These are phyloP conservation scores for Merops nubicus DNA, from an alignment of 2,113 vertebrate species.

Conservation along the genomic window DNA sequence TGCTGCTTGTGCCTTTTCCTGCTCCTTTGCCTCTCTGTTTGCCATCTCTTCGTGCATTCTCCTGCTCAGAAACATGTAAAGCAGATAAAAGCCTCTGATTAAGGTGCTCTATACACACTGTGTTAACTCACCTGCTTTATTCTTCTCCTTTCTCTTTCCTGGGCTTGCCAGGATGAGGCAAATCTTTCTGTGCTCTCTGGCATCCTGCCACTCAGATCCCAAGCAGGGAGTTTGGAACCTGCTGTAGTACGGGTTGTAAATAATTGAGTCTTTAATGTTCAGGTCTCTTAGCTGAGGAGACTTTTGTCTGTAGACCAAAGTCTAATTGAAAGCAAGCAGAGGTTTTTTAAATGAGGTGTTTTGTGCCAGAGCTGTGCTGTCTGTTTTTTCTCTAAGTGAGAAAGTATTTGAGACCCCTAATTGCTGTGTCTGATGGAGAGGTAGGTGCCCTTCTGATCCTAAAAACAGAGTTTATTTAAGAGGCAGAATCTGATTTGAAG, in stretches of 20 bases:
- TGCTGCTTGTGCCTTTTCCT: neutral
- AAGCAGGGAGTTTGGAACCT: neutral
- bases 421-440: neutral
- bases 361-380: neutral
- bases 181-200: neutral
- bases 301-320: neutral
- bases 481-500: neutral
- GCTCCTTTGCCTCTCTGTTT: accelerated
- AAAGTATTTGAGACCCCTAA: neutral
- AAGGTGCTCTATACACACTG: accelerated
- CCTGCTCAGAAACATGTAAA: accelerated
- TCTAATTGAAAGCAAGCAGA: neutral
- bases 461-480: neutral
- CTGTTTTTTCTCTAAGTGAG: neutral
- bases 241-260: neutral
- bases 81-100: accelerated
- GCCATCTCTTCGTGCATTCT: neutral
- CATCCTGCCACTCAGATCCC: neutral
- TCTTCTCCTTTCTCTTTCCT: neutral
- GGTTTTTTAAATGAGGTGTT: neutral
- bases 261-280: neutral
- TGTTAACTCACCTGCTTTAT: neutral
- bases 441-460: neutral
- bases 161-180: neutral
- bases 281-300: neutral